A percentile compares a stretch with the other conserved stretches of the same genome.
These are phyloP conservation scores for Dendroctonus ponderosae DNA, from an alignment of 1,140 invertebrate genomes.

Conservation along the genomic window DNA sequence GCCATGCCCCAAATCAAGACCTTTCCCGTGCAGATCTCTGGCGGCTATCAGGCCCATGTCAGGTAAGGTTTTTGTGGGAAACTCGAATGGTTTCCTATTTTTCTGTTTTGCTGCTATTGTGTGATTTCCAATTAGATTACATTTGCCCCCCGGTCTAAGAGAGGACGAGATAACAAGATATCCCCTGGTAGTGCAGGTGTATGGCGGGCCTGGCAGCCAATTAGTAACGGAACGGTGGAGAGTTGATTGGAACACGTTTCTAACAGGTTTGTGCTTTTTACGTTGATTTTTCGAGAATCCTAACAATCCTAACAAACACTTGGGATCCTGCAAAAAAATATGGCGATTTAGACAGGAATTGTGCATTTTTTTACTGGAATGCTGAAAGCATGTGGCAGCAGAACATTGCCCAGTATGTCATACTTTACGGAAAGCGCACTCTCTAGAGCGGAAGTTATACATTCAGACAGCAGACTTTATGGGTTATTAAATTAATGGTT, in stretches of 20 bases:
- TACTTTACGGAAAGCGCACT: no score
- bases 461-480: background rate
- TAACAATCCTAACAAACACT: no score
- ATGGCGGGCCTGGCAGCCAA: conserved; percentile 86
- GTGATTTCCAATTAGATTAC: conserved; percentile 54
- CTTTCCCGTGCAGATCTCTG: conserved; percentile 82
- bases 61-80: conserved; percentile 9
- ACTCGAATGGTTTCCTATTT: no score
- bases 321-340: no score
- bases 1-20: conserved; percentile 80
- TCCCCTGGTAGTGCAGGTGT: conserved; percentile 85
- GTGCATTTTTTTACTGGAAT: no score
- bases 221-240: conserved; percentile 83
- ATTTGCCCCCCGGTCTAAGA: conserved; percentile 77
- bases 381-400: no score
- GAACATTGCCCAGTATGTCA: background rate
- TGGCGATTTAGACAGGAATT: no score
- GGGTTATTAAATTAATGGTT: no score
- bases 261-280: conserved; percentile 56
- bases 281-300: background rate
- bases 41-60: conserved; percentile 59
- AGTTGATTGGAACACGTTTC: conserved; percentile 82
- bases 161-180: conserved; percentile 91
- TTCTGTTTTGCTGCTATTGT: background rate
- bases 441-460: no score